These are phyloP conservation scores for Macrosiphum euphorbiae DNA, from an alignment of 2,888 invertebrate genomes.

Conservation along the genomic window DNA sequence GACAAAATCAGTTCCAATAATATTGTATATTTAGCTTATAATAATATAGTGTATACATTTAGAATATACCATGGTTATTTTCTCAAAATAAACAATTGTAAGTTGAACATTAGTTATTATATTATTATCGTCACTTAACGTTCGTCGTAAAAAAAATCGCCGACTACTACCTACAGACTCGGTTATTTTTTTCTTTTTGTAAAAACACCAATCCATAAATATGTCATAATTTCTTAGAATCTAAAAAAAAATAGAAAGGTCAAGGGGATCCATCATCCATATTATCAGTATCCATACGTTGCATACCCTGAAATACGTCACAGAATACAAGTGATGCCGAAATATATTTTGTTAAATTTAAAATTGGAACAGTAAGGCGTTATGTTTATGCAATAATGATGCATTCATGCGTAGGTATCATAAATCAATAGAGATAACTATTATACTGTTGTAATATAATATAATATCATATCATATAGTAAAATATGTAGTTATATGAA, in stretches of 20 bases:
- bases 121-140: background rate
- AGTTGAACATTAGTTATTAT: background rate
- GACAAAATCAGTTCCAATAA: too few relatives aligned
- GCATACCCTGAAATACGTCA: background rate
- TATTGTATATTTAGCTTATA: background rate
- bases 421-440: background rate
- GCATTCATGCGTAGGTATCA: slow-evolving; percentile 31
- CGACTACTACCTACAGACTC: background rate
- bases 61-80: background rate
- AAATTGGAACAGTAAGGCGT: background rate
- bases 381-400: slow-evolving; percentile 55
- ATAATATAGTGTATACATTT: background rate
- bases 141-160: background rate
- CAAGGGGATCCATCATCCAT: background rate
- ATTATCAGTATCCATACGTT: background rate
- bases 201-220: background rate
- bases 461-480: background rate
- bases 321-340: background rate
- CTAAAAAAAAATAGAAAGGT: background rate
- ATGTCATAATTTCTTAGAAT: background rate
- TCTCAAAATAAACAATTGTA: background rate
- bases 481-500: background rate
- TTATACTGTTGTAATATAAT: background rate
- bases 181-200: background rate
- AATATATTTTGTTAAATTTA: background rate